Evolutionary conservation across 2,113 vertebrate species (phyloP).

Genomic region (Austrofundulus limnaeus): DNA sequence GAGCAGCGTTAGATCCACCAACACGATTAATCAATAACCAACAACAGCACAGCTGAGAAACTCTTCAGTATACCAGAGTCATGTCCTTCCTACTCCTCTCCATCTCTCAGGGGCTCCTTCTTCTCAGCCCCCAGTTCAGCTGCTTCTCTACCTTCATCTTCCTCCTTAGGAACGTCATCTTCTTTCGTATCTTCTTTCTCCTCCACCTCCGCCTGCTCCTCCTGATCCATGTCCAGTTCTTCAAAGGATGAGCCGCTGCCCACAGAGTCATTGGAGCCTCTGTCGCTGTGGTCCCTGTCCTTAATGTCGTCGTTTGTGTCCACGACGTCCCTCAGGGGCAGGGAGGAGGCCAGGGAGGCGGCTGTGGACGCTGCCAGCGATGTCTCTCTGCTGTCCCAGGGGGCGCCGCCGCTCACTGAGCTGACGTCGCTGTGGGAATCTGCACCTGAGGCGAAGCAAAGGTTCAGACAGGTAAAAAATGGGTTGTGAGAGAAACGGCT

Average conservation of each 20-base stretch:
- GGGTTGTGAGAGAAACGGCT: neutral
- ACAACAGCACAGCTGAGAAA: conserved; percentile 42
- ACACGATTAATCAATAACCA: conserved; percentile 58
- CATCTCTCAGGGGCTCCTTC: conserved; percentile 40
- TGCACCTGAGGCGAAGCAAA: conserved; percentile 62
- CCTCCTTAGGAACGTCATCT: conserved; percentile 20
- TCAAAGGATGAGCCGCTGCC: conserved; percentile 95
- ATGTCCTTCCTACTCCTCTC: conserved; percentile 52
- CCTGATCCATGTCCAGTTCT: conserved; percentile 90
- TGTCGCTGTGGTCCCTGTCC: conserved; percentile 68
- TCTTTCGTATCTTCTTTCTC: conserved; percentile 24
- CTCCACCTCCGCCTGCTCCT: conserved; percentile 45
- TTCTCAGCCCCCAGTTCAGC: conserved; percentile 48
- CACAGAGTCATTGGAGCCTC: conserved; percentile 87
- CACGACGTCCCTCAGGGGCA: conserved; percentile 77
- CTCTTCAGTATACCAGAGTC: conserved; percentile 34
- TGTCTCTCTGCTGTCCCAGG: conserved; percentile 86
- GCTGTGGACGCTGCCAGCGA: conserved; percentile 81
- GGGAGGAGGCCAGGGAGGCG: conserved; percentile 78
- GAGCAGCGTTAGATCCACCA: conserved; percentile 58
- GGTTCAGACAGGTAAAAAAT: neutral
- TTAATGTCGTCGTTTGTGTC: conserved; percentile 69
- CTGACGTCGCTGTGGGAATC: conserved; percentile 80
- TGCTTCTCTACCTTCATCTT: conserved; percentile 30
- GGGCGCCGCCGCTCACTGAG: conserved; percentile 82